These are phyloP conservation scores for Clitarchus hookeri DNA, from an alignment of 2,888 invertebrate species.

Conservation along the genomic window DNA sequence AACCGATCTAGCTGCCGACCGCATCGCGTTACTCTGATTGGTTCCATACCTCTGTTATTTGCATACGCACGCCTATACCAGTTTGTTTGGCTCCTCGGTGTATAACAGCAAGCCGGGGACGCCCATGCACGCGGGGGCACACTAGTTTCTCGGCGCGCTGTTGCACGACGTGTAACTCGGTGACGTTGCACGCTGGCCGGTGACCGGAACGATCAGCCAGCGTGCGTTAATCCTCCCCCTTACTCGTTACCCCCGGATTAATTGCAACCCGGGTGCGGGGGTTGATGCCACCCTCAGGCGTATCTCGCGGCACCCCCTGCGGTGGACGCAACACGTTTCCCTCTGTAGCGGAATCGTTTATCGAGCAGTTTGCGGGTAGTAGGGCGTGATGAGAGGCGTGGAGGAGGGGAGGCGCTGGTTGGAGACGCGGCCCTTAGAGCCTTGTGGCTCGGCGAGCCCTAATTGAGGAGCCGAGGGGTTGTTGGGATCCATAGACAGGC, in stretches of 20 bases:
- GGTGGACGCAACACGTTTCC: constrained; percentile 1
- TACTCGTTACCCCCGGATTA: neutral
- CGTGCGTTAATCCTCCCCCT: neutral
- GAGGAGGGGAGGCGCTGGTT: neutral
- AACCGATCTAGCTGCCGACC: too few relatives aligned
- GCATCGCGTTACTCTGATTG: too few relatives aligned
- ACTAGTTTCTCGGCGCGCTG: too few relatives aligned
- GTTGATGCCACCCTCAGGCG: neutral
- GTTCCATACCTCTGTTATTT: too few relatives aligned
- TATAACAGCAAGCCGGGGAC: too few relatives aligned
- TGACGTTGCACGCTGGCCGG: too few relatives aligned
- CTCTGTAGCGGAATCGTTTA: constrained; percentile 7
- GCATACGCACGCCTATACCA: too few relatives aligned
- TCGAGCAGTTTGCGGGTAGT: neutral
- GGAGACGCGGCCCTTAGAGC: neutral
- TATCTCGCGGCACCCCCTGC: neutral
- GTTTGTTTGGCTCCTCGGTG: too few relatives aligned
- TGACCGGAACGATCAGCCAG: too few relatives aligned
- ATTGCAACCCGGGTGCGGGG: neutral
- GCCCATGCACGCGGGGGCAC: too few relatives aligned
- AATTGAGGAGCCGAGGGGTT: constrained; percentile 10
- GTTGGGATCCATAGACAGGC: constrained; percentile 5
- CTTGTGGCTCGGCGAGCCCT: constrained; percentile 5
- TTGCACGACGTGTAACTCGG: too few relatives aligned
- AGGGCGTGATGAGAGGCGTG: neutral